These are phyloP conservation scores for Oegoconia quadripuncta DNA, from an alignment of 2,888 invertebrate genomes.

Conservation along the genomic window DNA sequence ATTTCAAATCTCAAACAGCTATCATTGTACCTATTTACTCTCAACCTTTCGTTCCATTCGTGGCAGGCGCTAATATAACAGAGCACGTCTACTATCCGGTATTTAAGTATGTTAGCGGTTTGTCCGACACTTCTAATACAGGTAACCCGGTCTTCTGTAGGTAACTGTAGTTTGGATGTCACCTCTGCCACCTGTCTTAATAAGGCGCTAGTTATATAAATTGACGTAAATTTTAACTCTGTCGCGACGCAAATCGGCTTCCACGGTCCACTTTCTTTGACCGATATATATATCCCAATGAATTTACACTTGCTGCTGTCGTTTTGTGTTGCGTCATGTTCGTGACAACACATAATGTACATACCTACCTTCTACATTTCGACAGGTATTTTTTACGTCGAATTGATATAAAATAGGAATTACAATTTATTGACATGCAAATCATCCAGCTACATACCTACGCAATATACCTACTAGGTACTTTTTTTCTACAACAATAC, in stretches of 20 bases:
- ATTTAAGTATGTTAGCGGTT: constrained; percentile 52
- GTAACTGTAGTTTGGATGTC: constrained; percentile 69
- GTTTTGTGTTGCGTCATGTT: constrained; percentile 31
- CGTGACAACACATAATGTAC: too few species aligned
- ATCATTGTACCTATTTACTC: too few species aligned
- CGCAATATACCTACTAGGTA: too few species aligned
- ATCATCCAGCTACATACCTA: too few species aligned
- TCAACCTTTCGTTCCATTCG: background rate
- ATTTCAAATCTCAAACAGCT: too few species aligned
- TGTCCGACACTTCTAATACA: constrained; percentile 47
- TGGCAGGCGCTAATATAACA: background rate
- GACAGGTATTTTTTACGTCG: too few species aligned
- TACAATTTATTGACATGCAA: too few species aligned
- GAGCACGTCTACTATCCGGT: constrained; percentile 30
- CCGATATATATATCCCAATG: constrained; percentile 41
- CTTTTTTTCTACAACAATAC: too few species aligned
- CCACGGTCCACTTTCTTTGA: constrained; percentile 57
- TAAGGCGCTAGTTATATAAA: constrained; percentile 66
- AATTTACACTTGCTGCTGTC: constrained; percentile 34
- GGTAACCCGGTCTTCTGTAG: constrained; percentile 71
- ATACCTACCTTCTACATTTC: too few species aligned
- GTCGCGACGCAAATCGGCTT: constrained; percentile 36
- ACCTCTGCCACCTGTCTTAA: constrained; percentile 52
- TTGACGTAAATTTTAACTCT: constrained; percentile 55
- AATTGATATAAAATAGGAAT: too few species aligned